Conservation (phyloP, 2,797 vertebrate species). For the Lacerta bilineata region DNA sequence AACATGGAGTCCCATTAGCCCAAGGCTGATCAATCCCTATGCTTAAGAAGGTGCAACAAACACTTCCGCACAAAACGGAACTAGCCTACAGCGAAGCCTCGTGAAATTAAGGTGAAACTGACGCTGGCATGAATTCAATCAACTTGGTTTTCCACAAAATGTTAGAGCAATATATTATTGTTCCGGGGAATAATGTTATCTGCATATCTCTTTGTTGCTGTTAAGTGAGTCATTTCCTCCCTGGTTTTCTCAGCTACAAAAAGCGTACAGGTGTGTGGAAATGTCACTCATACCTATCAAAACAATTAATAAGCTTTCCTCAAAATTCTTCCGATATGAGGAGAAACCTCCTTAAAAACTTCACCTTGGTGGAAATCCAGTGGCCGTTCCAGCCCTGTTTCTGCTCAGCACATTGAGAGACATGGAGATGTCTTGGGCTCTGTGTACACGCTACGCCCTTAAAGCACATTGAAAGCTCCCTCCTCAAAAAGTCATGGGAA, state of each 20-base stretch:
- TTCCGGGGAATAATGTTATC: not conserved
- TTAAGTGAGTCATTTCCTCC: no score
- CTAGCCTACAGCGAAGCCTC: slow-evolving; percentile 9
- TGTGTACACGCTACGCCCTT: no score
- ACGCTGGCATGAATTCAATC: not conserved
- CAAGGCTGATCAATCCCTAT: not conserved
- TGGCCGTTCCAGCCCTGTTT: not conserved
- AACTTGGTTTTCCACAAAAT: not conserved
- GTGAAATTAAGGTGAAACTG: not conserved
- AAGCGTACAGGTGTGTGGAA: not conserved
- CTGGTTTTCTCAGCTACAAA: slow-evolving; percentile 36
- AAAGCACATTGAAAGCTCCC: no score
- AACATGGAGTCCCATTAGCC: not conserved
- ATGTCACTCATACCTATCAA: not conserved
- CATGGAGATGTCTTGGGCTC: no score
- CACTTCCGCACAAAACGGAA: not conserved
- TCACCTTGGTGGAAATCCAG: not conserved
- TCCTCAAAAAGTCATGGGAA: no score
- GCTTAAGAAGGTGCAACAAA: not conserved
- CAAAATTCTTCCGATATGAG: not conserved
- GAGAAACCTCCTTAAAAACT: not conserved
- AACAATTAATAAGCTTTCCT: not conserved
- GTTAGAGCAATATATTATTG: slow-evolving; percentile 37
- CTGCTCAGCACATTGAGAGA: not conserved
- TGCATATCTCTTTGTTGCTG: slow-evolving; percentile 40